These are phyloP conservation scores for Rhinoraja longicauda DNA, from an alignment of 2,797 vertebrate species.

Conservation along the genomic window DNA sequence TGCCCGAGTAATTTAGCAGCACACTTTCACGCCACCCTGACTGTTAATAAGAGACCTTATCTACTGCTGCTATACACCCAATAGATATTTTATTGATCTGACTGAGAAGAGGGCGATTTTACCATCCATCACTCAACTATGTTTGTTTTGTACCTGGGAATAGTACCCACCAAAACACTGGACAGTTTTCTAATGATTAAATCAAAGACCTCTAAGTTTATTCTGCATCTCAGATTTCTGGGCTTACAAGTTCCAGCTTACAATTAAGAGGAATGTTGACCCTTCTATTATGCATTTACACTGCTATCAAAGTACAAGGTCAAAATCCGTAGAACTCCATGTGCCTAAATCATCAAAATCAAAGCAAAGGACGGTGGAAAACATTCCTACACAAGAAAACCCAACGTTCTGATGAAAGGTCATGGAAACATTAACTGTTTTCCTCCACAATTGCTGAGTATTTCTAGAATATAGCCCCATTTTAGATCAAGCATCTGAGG, in stretches of 20 bases:
- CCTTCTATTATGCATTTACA: not conserved
- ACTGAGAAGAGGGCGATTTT: not conserved
- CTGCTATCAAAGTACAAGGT: no score
- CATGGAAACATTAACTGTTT: not conserved
- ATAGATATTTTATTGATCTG: not conserved
- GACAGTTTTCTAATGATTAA: not conserved
- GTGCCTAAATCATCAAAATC: not conserved
- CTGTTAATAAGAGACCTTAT: not conserved
- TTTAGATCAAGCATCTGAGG: not conserved
- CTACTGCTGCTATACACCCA: not conserved
- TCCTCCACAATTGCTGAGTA: not conserved
- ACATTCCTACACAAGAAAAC: not conserved
- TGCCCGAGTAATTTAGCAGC: not conserved
- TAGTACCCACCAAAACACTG: not conserved
- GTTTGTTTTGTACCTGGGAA: not conserved
- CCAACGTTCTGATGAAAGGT: not conserved
- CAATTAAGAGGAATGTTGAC: not conserved
- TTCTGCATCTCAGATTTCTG: no score
- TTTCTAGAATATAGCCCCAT: not conserved
- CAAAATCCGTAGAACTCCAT: not conserved
- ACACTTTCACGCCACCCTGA: not conserved
- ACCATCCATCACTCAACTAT: not conserved
- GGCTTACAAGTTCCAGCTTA: not conserved
- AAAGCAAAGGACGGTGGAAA: not conserved
- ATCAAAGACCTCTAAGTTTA: not conserved